Percentiles rank a stretch among this genome's conserved stretches.
phyloP scores from a whole-genome alignment of 2,797 vertebrate species.

The Squalus acanthias region DNA sequence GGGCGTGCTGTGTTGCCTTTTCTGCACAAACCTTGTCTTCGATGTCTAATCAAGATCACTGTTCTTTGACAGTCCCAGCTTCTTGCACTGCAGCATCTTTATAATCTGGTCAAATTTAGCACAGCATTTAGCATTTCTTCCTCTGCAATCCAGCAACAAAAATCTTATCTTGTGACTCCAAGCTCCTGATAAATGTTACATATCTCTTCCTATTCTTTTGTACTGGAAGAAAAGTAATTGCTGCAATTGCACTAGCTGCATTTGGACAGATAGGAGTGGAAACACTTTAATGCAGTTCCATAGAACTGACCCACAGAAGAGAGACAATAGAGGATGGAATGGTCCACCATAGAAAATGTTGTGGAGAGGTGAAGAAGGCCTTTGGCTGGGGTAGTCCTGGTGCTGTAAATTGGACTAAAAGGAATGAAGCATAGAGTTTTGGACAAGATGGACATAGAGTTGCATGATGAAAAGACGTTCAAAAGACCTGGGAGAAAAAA shows the following conservation, averaged over 20 bases:
- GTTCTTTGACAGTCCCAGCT: background rate
- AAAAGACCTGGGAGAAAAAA: background rate
- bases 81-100: background rate
- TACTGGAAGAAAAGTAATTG: background rate
- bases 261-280: background rate
- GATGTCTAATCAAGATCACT: background rate
- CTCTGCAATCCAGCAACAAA: background rate
- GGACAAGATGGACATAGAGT: background rate
- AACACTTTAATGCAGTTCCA: background rate
- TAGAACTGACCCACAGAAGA: background rate
- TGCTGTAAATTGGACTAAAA: background rate
- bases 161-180: background rate
- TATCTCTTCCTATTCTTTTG: background rate
- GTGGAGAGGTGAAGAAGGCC: background rate
- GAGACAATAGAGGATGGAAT: background rate
- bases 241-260: background rate
- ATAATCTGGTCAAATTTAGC: background rate
- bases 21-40: background rate
- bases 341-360: background rate
- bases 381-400: background rate
- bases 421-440: background rate
- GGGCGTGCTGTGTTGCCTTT: background rate
- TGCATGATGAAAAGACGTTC: background rate
- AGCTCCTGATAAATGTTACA: background rate
- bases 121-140: background rate